Evolutionary conservation across 1,140 invertebrate species (phyloP).

Genomic region (Meloidogyne chitwoodi): DNA sequence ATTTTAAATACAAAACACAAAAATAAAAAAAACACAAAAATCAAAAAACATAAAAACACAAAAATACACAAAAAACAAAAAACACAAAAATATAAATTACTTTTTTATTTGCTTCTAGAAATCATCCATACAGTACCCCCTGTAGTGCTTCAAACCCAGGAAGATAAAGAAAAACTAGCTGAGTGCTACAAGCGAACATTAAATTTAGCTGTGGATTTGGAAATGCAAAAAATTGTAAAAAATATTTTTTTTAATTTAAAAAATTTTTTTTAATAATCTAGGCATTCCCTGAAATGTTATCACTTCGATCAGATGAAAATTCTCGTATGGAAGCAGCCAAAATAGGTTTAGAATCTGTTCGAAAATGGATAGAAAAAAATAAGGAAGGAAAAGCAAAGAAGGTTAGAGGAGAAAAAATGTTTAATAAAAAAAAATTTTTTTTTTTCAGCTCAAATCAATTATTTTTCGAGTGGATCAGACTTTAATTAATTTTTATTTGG

Average conservation of each 20-base stretch:
- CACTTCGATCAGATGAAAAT: background rate
- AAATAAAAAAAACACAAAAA: too few species aligned
- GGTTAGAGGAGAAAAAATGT: background rate
- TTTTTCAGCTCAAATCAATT: background rate
- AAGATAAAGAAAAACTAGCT: constrained; percentile 9
- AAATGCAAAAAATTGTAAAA: background rate
- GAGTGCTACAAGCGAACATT: constrained; percentile 4
- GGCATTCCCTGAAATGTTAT: constrained; percentile 17
- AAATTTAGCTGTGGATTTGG: background rate
- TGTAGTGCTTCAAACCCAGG: constrained; percentile 1
- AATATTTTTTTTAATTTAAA: background rate
- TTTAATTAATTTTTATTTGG: background rate
- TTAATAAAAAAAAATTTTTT: background rate
- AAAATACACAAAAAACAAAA: background rate
- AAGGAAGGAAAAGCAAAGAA: background rate
- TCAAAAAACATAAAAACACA: background rate
- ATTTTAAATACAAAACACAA: too few species aligned
- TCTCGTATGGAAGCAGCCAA: background rate
- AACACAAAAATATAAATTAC: background rate
- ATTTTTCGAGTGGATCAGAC: background rate
- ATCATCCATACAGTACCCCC: constrained; percentile 19
- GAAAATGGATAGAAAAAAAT: constrained; percentile 2
- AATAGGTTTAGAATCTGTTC: constrained; percentile 7
- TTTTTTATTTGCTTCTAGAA: background rate
- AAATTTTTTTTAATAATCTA: background rate